Evolutionary conservation across 2,797 vertebrate genomes (phyloP).

Genomic region (Sebastes matsubarae): DNA sequence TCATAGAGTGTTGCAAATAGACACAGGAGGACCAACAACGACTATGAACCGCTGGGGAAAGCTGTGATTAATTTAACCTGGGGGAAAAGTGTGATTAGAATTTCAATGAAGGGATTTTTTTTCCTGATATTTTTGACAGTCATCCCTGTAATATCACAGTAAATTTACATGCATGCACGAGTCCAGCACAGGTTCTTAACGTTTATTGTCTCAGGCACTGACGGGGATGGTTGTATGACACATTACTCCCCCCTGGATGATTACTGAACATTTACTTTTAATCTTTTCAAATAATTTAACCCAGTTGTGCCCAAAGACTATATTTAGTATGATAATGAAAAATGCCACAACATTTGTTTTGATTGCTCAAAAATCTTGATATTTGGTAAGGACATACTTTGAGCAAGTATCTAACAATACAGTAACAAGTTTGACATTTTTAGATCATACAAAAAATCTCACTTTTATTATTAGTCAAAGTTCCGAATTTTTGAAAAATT

Average conservation of each 20-base stretch:
- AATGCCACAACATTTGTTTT: too few relatives aligned
- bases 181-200: background rate
- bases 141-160: background rate
- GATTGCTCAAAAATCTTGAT: too few relatives aligned
- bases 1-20: background rate
- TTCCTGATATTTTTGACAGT: background rate
- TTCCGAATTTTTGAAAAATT: too few relatives aligned
- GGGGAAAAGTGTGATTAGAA: background rate
- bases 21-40: background rate
- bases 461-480: too few relatives aligned
- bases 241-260: background rate
- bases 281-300: background rate
- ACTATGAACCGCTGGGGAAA: background rate
- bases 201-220: background rate
- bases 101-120: background rate
- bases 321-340: too few relatives aligned
- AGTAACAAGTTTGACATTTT: too few relatives aligned
- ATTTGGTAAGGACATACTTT: too few relatives aligned
- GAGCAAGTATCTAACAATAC: too few relatives aligned
- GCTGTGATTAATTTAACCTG: background rate
- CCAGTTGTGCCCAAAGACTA: too few relatives aligned
- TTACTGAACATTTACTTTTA: background rate
- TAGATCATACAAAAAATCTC: fast-evolving
- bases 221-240: background rate
- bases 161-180: background rate